These are phyloP conservation scores for Vulpes ferrilata DNA, from an alignment of 2,113 vertebrate genomes.

Conservation along the genomic window DNA sequence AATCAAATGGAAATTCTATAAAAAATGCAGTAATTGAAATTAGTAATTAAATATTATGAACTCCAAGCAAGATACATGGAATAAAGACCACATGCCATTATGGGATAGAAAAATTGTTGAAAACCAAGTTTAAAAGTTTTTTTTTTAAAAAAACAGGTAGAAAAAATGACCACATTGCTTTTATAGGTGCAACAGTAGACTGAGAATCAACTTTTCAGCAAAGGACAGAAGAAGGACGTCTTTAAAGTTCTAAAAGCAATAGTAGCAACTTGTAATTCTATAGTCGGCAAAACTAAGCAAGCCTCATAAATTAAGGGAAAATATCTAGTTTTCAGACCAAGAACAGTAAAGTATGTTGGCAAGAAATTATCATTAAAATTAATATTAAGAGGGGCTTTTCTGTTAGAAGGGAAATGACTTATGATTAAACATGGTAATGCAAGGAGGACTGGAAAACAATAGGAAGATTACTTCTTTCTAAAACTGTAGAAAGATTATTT, in stretches of 20 bases:
- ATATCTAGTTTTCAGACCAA: not conserved
- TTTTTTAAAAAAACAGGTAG: not conserved
- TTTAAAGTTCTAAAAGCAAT: not conserved
- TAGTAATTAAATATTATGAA: not conserved
- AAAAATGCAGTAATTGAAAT: not conserved
- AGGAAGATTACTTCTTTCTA: not conserved
- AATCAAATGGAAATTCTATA: not conserved
- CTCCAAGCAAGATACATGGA: not conserved
- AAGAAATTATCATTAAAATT: conserved; percentile 24
- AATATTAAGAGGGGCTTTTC: not conserved
- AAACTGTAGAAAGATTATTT: not conserved
- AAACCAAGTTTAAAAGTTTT: not conserved
- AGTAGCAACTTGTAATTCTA: not conserved
- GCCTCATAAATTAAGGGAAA: not conserved
- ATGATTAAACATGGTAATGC: not conserved
- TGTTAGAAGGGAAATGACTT: not conserved
- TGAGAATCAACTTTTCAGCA: not conserved
- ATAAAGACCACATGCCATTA: not conserved
- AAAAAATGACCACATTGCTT: not conserved
- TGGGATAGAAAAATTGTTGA: not conserved
- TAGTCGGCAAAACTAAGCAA: not conserved
- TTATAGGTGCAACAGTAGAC: not conserved
- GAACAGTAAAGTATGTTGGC: not conserved
- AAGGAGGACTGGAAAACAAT: not conserved
- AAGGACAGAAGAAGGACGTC: not conserved